A percentile compares a stretch with the other conserved stretches of the same genome.
phyloP scores from a whole-genome alignment of 1,140 invertebrate species.

The Homalodisca vitripennis region DNA sequence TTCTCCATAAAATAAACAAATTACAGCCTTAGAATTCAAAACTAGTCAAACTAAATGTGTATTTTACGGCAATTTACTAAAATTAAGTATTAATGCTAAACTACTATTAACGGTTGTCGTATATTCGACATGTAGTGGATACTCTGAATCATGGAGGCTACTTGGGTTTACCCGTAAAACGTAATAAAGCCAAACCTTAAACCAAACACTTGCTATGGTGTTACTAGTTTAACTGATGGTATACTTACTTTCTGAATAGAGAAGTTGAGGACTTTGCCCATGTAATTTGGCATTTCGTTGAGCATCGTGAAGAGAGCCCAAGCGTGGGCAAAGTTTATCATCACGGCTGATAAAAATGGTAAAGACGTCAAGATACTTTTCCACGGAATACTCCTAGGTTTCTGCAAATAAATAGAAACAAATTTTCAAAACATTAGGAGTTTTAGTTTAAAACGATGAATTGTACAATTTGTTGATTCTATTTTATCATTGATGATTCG shows the following conservation, averaged over 20 bases:
- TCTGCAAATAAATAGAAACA: not conserved
- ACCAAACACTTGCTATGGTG: not conserved
- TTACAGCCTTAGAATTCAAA: no score
- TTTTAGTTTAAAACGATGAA: not conserved
- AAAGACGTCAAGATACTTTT: not conserved
- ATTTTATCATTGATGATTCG: not conserved
- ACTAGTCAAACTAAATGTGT: no score
- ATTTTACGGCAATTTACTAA: no score
- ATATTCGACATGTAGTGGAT: no score
- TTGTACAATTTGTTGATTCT: not conserved
- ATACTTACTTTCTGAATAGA: not conserved
- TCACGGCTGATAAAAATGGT: not conserved
- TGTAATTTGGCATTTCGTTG: slow-evolving; percentile 61
- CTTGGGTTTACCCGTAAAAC: no score
- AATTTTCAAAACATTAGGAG: not conserved
- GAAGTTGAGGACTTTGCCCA: slow-evolving; percentile 44
- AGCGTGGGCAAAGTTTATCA: slow-evolving; percentile 52
- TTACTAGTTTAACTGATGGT: not conserved
- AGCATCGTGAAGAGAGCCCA: slow-evolving; percentile 65
- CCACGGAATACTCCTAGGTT: slow-evolving; percentile 9
- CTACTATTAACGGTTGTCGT: no score
- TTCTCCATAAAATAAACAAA: no score
- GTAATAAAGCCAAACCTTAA: not conserved
- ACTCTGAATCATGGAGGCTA: no score
- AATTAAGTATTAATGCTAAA: no score